Percentiles rank a stretch among this genome's conserved stretches.
These are phyloP conservation scores for Xestia ashworthii DNA, from an alignment of 2,888 invertebrate genomes.

Conservation along the genomic window DNA sequence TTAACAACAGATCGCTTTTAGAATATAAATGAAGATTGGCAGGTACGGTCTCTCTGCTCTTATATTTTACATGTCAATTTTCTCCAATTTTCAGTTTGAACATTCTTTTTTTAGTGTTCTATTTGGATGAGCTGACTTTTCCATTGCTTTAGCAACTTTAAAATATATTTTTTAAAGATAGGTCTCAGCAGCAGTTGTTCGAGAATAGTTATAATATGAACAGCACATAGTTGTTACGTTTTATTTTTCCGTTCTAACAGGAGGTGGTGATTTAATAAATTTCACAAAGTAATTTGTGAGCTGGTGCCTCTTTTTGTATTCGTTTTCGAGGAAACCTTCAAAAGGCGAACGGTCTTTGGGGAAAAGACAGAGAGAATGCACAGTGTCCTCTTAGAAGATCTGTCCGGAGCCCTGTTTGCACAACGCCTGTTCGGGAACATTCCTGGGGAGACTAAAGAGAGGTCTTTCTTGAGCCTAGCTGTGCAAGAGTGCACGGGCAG, in stretches of 20 bases:
- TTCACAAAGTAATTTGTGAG: background rate
- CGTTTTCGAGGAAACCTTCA: too few species aligned
- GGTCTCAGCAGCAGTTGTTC: background rate
- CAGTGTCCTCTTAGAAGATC: too few species aligned
- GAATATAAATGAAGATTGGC: slow-evolving; percentile 39
- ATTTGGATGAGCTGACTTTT: background rate
- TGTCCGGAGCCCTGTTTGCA: too few species aligned
- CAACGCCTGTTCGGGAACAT: too few species aligned
- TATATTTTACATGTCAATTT: slow-evolving; percentile 21
- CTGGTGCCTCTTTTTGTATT: background rate
- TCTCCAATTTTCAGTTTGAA: slow-evolving; percentile 3
- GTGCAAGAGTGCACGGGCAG: too few species aligned
- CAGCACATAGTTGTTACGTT: background rate
- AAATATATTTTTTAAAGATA: background rate
- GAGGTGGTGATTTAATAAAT: background rate
- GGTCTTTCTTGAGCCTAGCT: too few species aligned
- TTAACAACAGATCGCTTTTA: slow-evolving; percentile 39
- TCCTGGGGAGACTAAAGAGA: too few species aligned
- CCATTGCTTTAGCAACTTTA: too few species aligned
- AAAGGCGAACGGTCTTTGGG: too few species aligned
- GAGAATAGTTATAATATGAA: background rate
- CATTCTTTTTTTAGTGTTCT: background rate
- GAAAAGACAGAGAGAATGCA: too few species aligned
- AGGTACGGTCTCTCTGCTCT: background rate
- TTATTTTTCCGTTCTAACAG: background rate